Evolutionary conservation across 2,888 invertebrate genomes (phyloP).

Genomic region (Cryptocephalus primarius): DNA sequence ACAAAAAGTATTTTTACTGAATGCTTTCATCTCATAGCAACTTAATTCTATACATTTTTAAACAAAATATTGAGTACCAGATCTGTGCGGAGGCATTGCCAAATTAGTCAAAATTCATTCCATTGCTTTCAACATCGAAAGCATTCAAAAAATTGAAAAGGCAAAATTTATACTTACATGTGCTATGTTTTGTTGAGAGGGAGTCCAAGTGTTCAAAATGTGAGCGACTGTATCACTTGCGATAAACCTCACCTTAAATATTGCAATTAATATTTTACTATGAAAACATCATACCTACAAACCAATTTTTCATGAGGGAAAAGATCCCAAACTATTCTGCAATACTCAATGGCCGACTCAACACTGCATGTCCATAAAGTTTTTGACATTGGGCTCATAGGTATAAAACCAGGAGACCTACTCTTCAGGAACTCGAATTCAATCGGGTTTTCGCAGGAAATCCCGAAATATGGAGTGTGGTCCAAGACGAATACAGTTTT

Average conservation of each 20-base stretch:
- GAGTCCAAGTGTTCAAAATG: constrained; percentile 75
- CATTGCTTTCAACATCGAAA: too few relatives aligned
- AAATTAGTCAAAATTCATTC: too few relatives aligned
- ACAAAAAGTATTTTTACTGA: too few relatives aligned
- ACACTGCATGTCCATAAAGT: constrained; percentile 94
- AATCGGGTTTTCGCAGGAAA: constrained; percentile 69
- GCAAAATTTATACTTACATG: constrained; percentile 50
- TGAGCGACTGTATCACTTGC: constrained; percentile 80
- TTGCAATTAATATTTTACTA: background rate
- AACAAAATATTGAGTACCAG: too few relatives aligned
- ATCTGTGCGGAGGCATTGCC: too few relatives aligned
- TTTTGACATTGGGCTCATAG: constrained; percentile 77
- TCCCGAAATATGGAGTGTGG: constrained; percentile 83
- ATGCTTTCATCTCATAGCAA: too few relatives aligned
- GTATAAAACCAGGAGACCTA: constrained; percentile 59
- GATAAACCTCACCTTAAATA: constrained; percentile 63
- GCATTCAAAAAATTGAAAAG: background rate
- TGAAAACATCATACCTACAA: constrained; percentile 18
- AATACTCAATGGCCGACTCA: constrained; percentile 92
- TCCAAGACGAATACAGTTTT: constrained; percentile 95
- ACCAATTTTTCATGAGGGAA: constrained; percentile 84
- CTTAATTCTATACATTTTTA: too few relatives aligned
- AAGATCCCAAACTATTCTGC: constrained; percentile 94
- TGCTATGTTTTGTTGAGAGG: constrained; percentile 72
- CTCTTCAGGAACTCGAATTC: constrained; percentile 73